These are phyloP conservation scores for Anguilla megastoma DNA, from an alignment of 2,797 vertebrate genomes.

Conservation along the genomic window DNA sequence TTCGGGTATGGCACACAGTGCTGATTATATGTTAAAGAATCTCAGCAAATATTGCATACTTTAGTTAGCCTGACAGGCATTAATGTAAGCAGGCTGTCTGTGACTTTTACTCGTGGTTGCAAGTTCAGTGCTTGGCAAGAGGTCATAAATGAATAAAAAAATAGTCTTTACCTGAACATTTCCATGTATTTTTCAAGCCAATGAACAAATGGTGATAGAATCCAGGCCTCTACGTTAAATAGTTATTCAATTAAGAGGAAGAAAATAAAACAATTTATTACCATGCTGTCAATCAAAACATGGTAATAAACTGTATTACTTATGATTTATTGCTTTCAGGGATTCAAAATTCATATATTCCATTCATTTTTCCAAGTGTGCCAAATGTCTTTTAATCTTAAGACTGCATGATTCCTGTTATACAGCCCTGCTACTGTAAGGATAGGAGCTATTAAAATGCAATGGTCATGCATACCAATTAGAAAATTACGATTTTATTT, in stretches of 20 bases:
- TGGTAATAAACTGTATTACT: background rate
- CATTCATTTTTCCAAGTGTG: background rate
- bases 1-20: slow-evolving; percentile 31
- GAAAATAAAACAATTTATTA: background rate
- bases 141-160: background rate
- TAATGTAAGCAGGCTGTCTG: background rate
- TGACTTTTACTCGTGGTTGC: background rate
- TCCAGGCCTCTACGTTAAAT: background rate
- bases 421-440: background rate
- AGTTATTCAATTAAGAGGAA: background rate
- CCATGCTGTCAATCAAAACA: background rate
- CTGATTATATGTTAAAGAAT: background rate
- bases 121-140: background rate
- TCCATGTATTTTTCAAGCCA: background rate
- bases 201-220: background rate
- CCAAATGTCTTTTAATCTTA: slow-evolving; percentile 8
- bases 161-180: background rate
- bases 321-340: background rate
- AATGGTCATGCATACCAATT: background rate
- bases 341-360: background rate
- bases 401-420: background rate
- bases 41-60: background rate
- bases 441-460: background rate
- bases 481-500: background rate
- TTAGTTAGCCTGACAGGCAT: background rate